Base-by-base conservation (phyloP, 2,888 invertebrate species). In the Scaptomyza parva region DNA sequence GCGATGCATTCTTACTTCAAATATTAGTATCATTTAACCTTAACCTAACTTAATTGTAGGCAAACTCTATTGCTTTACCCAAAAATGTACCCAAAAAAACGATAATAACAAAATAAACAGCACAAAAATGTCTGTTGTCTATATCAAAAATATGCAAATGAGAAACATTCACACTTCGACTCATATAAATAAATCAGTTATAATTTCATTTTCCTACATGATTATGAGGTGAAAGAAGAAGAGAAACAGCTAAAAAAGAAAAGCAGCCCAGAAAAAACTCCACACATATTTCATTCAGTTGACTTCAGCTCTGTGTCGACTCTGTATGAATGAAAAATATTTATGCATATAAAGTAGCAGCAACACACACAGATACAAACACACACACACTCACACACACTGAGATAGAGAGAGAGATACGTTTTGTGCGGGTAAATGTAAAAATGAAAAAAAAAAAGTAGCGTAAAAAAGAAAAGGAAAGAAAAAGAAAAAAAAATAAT, bases 321-420 rank as follows among this genome's bases (percentile, higher is more conserved):
- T 33, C 5, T 58, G 63, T 61, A 70, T 81, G 87, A 84, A 81
- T 86, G 85, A 67, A 84, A 84, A 84, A 84, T 86, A 80, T 86
- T 86, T 81, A 80, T 86, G 81, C 86, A 81, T 84, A 76, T 75
- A 78, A 67, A 76, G 51, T 41, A 55, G 43, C 57, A 68, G 37
- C 76, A 48, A 59, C 70, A 57, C 41, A 80, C 65, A 52, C 48
- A 66, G 24, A 60, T 39, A 57, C 66, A 66, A 61, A 55, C n/a
- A n/a, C n/a, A n/a, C n/a, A n/a, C n/a, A n/a, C n/a, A n/a, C 51
- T 59, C 39, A 53, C 22, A 52, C 17, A 41, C 14, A 17, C 4
- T 37, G 7, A 30, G 14, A 40, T 24, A 22, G 39, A 12, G 70
- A n/a, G 6, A 7, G 33, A 35, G 35, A 35, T 68, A 57, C 55